Base-by-base conservation (phyloP, 2,797 vertebrate genomes). In the Falco novaeseelandiae region DNA sequence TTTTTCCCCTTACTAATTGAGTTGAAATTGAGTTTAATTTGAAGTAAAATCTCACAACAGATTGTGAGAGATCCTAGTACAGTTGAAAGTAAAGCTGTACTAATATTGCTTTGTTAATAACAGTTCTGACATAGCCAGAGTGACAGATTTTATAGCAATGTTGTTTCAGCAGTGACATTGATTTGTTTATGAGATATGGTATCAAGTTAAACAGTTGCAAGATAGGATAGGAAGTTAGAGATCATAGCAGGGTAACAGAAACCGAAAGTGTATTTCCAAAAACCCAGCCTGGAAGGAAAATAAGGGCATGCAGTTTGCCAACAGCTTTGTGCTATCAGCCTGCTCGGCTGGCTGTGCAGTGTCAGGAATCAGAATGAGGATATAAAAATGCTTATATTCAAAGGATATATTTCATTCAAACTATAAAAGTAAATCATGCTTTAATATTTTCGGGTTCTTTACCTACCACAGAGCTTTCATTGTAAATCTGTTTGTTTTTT, bases 171-270 rank as follows among this genome's bases (percentile, higher is more conserved):
- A 93, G 66, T 92, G 94, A 63, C 70, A 76, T 61, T 92, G 88
- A 93, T 83, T 58, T 96, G 91, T 93, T 96, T 96, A 88, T 93
- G 62, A 80, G 92, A 22, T 74, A 55, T 4, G 5, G 34, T 67
- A 96, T 86, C 83, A 85, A 90, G 58, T 91, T 95, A 97, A 97
- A 92, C 44, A 90, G 55, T 80, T 94, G 78, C 32, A 92, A 87
- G 84, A 66, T 22, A 76, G 48, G 51, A 38, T 82, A 90, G 71
- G 55, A 96, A 96, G 90, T 87, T 91, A 83, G 83, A 93, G 66
- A 87, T 96, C 2, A 1, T 51, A 76, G 87, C 81, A 88, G 92
- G 69, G 71, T 92, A 95, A 87, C 73, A 67, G 90, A 93, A 95
- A 93, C 49, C 44, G 22, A 92, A 95, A 72, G 57, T 83, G 0